Evolutionary conservation across 2,113 vertebrate species (phyloP).

Genomic region (Chaenocephalus aceratus): DNA sequence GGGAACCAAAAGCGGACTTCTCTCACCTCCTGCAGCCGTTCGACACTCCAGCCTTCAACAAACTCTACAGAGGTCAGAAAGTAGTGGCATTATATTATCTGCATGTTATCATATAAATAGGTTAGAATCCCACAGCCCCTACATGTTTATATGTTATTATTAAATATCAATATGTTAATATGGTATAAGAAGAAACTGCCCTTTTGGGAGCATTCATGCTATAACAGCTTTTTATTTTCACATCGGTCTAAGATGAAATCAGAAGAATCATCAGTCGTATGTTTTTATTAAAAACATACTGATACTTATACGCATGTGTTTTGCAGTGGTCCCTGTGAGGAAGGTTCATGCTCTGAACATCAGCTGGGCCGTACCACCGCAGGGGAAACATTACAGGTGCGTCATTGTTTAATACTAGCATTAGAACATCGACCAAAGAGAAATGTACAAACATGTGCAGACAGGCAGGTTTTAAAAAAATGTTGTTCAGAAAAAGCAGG

Average conservation of each 20-base stretch:
- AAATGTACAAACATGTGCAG: background rate
- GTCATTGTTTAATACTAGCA: background rate
- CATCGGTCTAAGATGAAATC: background rate
- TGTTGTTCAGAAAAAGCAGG: background rate
- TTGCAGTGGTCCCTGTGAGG: conserved; percentile 94
- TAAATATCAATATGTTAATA: background rate
- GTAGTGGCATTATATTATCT: background rate
- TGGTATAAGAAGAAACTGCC: background rate
- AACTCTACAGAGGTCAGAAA: conserved; percentile 91
- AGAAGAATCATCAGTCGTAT: background rate
- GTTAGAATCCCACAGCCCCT: background rate
- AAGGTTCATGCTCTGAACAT: conserved; percentile 95
- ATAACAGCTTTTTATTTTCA: background rate
- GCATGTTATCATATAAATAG: background rate
- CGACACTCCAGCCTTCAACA: conserved; percentile 92
- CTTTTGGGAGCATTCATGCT: background rate
- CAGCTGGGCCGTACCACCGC: conserved; percentile 95
- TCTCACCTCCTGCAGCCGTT: conserved; percentile 92
- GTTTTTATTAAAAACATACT: background rate
- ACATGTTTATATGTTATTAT: background rate
- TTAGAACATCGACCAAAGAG: no score
- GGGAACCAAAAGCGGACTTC: conserved; percentile 88
- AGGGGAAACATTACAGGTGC: conserved; percentile 94
- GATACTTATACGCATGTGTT: conserved; percentile 8
- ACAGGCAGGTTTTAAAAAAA: background rate